These are phyloP conservation scores for Nothoprocta perdicaria DNA, from an alignment of 2,113 vertebrate genomes.

Conservation along the genomic window DNA sequence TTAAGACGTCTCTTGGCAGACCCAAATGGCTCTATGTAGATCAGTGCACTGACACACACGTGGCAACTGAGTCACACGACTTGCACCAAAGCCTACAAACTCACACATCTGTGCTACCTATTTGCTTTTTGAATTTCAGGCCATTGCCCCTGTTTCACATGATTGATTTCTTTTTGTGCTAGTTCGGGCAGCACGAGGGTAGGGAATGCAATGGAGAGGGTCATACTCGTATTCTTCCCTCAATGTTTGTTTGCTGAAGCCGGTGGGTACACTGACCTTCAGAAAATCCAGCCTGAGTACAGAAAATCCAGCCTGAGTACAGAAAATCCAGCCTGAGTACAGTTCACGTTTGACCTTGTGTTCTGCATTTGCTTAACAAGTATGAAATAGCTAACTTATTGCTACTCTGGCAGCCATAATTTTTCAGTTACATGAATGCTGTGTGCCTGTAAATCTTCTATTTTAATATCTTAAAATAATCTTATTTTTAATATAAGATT, in stretches of 20 bases:
- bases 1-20: neutral
- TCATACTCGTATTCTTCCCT: neutral
- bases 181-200: neutral
- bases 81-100: neutral
- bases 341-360: neutral
- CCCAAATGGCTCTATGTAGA: neutral
- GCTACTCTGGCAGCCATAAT: neutral
- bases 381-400: neutral
- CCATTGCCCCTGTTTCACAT: neutral
- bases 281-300: neutral
- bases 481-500: neutral
- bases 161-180: neutral
- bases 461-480: neutral
- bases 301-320: no score
- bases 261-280: neutral
- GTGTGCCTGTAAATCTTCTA: neutral
- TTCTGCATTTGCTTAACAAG: neutral
- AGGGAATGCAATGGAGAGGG: neutral
- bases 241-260: neutral
- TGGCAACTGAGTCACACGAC: accelerated
- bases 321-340: neutral
- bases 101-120: accelerated
- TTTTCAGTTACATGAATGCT: neutral
- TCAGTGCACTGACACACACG: neutral
- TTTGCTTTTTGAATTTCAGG: neutral